Conservation (phyloP, 2,113 vertebrate genomes). For the Tringa solitaria region DNA sequence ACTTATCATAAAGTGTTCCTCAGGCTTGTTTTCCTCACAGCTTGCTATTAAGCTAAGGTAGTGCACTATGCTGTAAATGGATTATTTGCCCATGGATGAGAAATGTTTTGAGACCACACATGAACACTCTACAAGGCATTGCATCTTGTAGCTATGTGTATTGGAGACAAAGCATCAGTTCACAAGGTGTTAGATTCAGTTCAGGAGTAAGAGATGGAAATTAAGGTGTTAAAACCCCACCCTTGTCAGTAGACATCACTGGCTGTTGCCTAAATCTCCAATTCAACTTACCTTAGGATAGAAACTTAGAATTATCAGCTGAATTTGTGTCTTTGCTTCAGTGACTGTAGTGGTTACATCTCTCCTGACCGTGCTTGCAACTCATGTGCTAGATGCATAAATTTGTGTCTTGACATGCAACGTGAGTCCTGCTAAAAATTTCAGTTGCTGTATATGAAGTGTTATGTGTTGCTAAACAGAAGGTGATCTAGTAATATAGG, state of each 20-base stretch:
- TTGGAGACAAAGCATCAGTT: background rate
- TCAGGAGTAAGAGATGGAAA: background rate
- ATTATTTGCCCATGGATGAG: background rate
- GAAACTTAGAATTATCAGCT: background rate
- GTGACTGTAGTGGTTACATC: background rate
- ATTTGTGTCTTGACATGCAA: background rate
- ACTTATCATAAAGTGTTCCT: background rate
- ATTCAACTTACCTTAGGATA: background rate
- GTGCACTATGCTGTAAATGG: background rate
- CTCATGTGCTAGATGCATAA: background rate
- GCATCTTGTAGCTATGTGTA: background rate
- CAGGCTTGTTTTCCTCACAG: background rate
- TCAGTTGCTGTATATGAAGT: background rate
- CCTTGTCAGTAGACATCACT: background rate
- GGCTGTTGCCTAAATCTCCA: background rate
- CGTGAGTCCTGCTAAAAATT: background rate
- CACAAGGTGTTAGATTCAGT: background rate
- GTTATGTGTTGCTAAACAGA: background rate
- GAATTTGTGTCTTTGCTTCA: background rate
- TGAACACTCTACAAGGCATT: background rate
- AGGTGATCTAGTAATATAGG: background rate
- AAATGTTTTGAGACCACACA: background rate
- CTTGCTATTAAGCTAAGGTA: background rate
- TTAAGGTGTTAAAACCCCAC: background rate
- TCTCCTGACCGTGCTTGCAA: background rate